Percentiles rank a stretch among this genome's conserved stretches.
These are phyloP conservation scores for Lagria hirta DNA, from an alignment of 2,888 invertebrate species.

Conservation along the genomic window DNA sequence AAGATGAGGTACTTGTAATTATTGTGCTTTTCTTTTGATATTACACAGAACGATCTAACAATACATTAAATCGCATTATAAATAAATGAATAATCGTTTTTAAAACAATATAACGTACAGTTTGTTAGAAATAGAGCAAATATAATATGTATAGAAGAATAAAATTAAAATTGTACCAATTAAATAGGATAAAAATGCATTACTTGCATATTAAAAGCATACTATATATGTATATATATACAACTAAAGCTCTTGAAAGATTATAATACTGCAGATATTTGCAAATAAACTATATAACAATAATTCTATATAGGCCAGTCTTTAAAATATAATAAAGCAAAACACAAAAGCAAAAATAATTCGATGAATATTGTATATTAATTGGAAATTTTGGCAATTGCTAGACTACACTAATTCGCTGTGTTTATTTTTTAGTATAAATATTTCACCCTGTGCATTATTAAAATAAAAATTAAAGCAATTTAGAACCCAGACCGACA, in stretches of 20 bases:
- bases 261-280: conserved; percentile 29
- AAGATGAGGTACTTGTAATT: conserved; percentile 32
- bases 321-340: conserved; percentile 27
- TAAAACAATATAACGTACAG: conserved; percentile 14
- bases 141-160: conserved; percentile 11
- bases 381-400: conserved; percentile 25
- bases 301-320: conserved; percentile 34
- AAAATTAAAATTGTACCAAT: conserved; percentile 22
- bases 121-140: conserved; percentile 14
- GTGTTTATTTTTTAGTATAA: conserved; percentile 39
- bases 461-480: conserved; percentile 22
- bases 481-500: conserved; percentile 12
- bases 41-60: conserved; percentile 21
- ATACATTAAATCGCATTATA: conserved; percentile 23
- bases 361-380: conserved; percentile 33
- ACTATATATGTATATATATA: too few relatives aligned
- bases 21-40: conserved; percentile 34
- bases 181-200: conserved; percentile 18
- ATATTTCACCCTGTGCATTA: conserved; percentile 49
- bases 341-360: conserved; percentile 31
- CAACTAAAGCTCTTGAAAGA: conserved; percentile 25
- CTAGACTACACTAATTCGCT: conserved; percentile 46
- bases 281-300: conserved; percentile 17
- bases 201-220: conserved; percentile 18
- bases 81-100: conserved; percentile 11